Evolutionary conservation across 2,888 invertebrate genomes (phyloP).

Genomic region (Noctuana brunneofusca): DNA sequence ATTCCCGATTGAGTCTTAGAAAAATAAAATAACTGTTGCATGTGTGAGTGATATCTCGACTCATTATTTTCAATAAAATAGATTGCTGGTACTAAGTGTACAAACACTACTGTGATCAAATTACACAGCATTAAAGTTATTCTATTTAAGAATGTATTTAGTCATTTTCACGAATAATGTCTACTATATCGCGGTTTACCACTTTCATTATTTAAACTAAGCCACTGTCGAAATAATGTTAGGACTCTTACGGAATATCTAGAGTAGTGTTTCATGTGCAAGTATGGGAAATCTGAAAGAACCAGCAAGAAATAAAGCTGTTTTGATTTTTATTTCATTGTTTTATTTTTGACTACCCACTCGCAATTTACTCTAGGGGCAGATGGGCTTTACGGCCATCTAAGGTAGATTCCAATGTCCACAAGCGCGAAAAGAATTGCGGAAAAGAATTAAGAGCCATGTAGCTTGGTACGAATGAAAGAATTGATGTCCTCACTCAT

Average conservation of each 20-base stretch:
- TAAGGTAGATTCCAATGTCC: no score
- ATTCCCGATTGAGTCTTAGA: conserved; percentile 15
- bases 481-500: no score
- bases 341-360: conserved; percentile 50
- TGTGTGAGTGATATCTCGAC: conserved; percentile 29
- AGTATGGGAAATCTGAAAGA: conserved; percentile 69
- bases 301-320: conserved; percentile 79
- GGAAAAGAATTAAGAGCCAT: no score
- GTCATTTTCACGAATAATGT: conserved; percentile 39
- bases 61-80: neutral
- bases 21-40: conserved; percentile 29
- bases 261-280: conserved; percentile 66
- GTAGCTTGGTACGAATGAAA: no score
- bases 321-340: conserved; percentile 74
- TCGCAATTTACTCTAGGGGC: no score
- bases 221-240: conserved; percentile 35
- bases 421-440: no score
- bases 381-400: no score
- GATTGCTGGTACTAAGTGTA: conserved; percentile 43
- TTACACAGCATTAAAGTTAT: conserved; percentile 47
- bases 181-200: conserved; percentile 7
- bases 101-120: conserved; percentile 46
- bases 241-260: conserved; percentile 42
- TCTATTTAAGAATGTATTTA: conserved; percentile 38
- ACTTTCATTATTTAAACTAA: conserved; percentile 37